phyloP scores from a whole-genome alignment of 2,888 invertebrate genomes.

The Pomacea canaliculata region DNA sequence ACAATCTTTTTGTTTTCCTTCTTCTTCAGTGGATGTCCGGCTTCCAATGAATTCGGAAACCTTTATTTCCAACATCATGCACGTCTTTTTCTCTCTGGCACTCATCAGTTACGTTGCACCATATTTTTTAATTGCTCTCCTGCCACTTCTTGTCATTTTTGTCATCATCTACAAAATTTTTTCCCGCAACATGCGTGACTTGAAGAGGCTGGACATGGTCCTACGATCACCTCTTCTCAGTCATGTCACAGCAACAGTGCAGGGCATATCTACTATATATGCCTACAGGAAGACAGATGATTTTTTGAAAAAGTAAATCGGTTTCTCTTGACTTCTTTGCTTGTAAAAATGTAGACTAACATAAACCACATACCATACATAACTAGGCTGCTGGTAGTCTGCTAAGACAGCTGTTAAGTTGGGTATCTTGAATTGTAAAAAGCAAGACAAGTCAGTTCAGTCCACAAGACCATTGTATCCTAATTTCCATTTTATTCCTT shows the following conservation, averaged over 20 bases:
- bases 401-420: no score
- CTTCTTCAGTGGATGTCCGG: conserved; percentile 54
- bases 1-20: background rate
- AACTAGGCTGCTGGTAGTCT: no score
- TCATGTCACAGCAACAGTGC: conserved; percentile 74
- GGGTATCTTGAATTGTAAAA: no score
- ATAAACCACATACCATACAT: no score
- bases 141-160: conserved; percentile 68
- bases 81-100: conserved; percentile 83
- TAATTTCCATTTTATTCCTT: no score
- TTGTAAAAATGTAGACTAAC: background rate
- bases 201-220: conserved; percentile 72
- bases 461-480: no score
- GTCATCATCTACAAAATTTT: conserved; percentile 67
- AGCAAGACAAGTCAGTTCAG: no score
- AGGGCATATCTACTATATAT: conserved; percentile 76
- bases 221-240: conserved; percentile 75
- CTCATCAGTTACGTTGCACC: conserved; percentile 89
- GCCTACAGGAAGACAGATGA: conserved; percentile 75
- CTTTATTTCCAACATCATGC: conserved; percentile 74
- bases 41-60: conserved; percentile 75
- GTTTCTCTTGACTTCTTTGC: background rate
- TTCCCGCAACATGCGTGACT: conserved; percentile 66
- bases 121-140: conserved; percentile 68
- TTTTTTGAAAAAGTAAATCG: conserved; percentile 59